Conservation (phyloP, 2,888 invertebrate species). For the Empis stercorea region DNA sequence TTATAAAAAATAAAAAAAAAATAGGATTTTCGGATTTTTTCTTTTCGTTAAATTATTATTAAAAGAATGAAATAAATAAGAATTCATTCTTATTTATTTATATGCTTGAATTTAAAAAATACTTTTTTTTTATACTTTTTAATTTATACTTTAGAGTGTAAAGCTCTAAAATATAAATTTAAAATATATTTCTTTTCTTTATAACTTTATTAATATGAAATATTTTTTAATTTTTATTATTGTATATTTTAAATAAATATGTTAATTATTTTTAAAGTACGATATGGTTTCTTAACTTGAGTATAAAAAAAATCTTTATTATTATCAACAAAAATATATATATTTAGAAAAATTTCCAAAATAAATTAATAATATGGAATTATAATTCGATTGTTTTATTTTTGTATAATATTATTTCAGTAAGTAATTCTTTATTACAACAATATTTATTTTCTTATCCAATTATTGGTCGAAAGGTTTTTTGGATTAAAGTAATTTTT, state of each 20-base stretch:
- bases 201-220: not conserved
- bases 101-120: too few species aligned
- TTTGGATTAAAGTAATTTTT: conserved; percentile 91
- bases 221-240: not conserved
- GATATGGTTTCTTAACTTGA: conserved; percentile 15
- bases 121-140: too few species aligned
- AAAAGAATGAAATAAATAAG: too few species aligned
- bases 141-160: too few species aligned
- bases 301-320: conserved; percentile 11
- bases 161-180: too few species aligned
- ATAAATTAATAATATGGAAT: conserved; percentile 9
- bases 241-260: conserved; percentile 8
- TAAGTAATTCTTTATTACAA: too few species aligned
- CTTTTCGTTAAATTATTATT: too few species aligned
- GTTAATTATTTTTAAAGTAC: conserved; percentile 15
- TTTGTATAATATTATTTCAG: too few species aligned
- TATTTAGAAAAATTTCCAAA: conserved; percentile 12
- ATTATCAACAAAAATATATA: conserved; percentile 9
- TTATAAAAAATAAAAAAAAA: not conserved
- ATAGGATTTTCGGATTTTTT: too few species aligned
- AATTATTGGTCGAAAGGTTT: conserved; percentile 71
- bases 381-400: not conserved
- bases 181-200: not conserved
- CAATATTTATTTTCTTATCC: conserved; percentile 77
- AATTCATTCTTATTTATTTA: too few species aligned